Percentiles rank a stretch among this genome's conserved stretches.
phyloP scores from a whole-genome alignment of 2,888 invertebrate genomes.

The Archips crataeganus region DNA sequence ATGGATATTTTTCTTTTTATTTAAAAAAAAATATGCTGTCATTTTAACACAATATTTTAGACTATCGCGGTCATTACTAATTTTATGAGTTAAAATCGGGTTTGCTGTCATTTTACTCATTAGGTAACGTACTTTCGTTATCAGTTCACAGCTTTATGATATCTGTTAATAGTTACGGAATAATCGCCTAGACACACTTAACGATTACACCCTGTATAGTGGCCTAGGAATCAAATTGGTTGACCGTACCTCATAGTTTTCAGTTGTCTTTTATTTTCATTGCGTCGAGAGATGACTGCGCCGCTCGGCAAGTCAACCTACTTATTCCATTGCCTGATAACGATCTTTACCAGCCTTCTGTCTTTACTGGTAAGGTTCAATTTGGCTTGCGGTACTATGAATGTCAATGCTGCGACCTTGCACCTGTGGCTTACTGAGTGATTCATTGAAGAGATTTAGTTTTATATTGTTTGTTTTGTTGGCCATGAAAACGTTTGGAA shows the following conservation, averaged over 20 bases:
- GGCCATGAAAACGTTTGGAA: neutral
- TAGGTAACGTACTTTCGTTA: no score
- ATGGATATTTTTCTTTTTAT: no score
- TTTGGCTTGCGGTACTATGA: neutral
- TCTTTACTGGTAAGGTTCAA: neutral
- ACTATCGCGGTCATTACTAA: no score
- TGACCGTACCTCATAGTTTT: neutral
- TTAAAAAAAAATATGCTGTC: no score
- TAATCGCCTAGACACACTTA: no score
- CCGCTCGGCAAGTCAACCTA: constrained; percentile 17
- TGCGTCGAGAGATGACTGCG: constrained; percentile 15
- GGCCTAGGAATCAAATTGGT: no score
- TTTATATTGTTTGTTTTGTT: neutral
- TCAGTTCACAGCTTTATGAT: no score
- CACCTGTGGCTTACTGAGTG: constrained; percentile 27
- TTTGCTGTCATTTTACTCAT: no score
- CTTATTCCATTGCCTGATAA: neutral
- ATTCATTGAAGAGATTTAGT: constrained; percentile 17
- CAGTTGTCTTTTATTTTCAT: constrained; percentile 19
- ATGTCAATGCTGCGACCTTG: constrained; percentile 38
- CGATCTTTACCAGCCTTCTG: neutral
- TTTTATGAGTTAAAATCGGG: no score
- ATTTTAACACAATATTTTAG: no score
- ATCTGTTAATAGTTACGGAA: no score
- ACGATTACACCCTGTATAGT: no score